phyloP scores from a whole-genome alignment of 2,888 invertebrate species.

The Cantharis lateralis region DNA sequence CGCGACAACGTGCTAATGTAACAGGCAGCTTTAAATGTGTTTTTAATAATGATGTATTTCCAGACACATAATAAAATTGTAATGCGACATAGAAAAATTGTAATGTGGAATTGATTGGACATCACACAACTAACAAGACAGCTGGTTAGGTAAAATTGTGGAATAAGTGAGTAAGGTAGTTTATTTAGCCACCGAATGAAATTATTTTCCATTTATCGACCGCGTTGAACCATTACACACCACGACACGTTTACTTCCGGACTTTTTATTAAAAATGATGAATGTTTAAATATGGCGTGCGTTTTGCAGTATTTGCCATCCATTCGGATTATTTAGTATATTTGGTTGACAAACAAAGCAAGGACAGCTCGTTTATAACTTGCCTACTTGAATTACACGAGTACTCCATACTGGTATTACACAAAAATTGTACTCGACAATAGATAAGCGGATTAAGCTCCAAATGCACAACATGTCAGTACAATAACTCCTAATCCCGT shows the following conservation, averaged over 20 bases:
- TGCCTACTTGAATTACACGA: slow-evolving; percentile 40
- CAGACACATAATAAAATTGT: slow-evolving; percentile 44
- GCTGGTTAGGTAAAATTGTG: slow-evolving; percentile 33
- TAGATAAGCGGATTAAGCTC: slow-evolving; percentile 45
- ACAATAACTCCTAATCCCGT: slow-evolving; percentile 32
- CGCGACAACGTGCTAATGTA: slow-evolving; percentile 15
- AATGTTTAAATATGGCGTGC: slow-evolving; percentile 39
- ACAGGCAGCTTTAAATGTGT: slow-evolving; percentile 42
- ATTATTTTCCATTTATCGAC: slow-evolving; percentile 46
- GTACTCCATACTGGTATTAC: slow-evolving; percentile 27
- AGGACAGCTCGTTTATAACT: slow-evolving; percentile 41
- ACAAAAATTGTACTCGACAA: slow-evolving; percentile 18
- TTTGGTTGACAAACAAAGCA: slow-evolving; percentile 40
- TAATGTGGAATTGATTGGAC: slow-evolving; percentile 53
- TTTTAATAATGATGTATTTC: slow-evolving; percentile 51
- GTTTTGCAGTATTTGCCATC: slow-evolving; percentile 41
- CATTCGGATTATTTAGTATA: slow-evolving; percentile 42
- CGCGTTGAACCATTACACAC: slow-evolving; percentile 48
- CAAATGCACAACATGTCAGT: slow-evolving; percentile 42
- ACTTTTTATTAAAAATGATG: slow-evolving; percentile 39
- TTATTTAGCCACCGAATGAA: slow-evolving; percentile 29
- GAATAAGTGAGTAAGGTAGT: background rate
- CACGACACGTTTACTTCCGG: slow-evolving; percentile 48
- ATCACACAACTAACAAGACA: slow-evolving; percentile 41
- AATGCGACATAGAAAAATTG: slow-evolving; percentile 37